Percentiles rank a stretch among this genome's conserved stretches.
Conservation (phyloP, 2,113 vertebrate species). For the Formicarius rufipectus region DNA sequence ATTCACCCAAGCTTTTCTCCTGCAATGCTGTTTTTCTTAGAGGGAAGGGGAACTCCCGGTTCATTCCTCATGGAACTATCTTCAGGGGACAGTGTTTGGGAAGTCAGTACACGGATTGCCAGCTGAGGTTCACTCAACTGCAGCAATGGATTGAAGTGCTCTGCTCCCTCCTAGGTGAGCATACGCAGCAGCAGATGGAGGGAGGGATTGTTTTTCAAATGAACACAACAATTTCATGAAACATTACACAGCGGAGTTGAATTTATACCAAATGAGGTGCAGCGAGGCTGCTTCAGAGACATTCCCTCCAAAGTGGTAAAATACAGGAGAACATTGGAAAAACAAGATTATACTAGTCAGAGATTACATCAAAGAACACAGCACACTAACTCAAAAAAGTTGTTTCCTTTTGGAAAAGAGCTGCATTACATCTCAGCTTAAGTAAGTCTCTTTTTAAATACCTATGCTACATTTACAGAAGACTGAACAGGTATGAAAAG, state of each 20-base stretch:
- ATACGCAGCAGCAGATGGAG: slow-evolving; percentile 17
- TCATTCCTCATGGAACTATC: not conserved
- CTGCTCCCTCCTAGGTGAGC: slow-evolving; percentile 1
- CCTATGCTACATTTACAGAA: not conserved
- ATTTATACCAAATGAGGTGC: slow-evolving; percentile 21
- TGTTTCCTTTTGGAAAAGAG: not conserved
- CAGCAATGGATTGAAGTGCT: not conserved
- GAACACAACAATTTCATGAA: slow-evolving; percentile 35
- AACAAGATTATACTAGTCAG: not conserved
- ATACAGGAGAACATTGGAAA: not conserved
- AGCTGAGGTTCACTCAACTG: not conserved
- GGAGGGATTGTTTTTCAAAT: slow-evolving; percentile 17
- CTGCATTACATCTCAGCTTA: not conserved
- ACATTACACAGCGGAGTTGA: not conserved
- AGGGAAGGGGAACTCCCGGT: not conserved
- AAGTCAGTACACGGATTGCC: not conserved
- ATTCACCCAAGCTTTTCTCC: not conserved
- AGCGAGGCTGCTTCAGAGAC: not conserved
- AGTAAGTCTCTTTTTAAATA: not conserved
- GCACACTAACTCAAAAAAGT: not conserved
- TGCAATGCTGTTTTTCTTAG: not conserved
- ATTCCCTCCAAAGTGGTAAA: not conserved
- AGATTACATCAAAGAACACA: not conserved
- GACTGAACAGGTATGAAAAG: not conserved
- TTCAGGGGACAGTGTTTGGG: not conserved